Conservation (phyloP, 2,888 invertebrate species). For the Troides helena region DNA sequence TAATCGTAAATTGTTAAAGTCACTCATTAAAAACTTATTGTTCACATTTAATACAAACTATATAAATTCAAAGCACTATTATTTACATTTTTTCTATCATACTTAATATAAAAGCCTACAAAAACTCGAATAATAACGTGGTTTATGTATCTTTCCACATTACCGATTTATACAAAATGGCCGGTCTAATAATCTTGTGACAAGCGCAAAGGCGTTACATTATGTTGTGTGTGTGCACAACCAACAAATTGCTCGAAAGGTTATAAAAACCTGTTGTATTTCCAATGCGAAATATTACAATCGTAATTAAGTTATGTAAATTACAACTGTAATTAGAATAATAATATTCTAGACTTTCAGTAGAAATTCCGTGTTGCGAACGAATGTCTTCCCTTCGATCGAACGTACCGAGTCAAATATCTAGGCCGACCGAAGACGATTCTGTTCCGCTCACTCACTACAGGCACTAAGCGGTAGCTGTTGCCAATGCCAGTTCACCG, state of each 20-base stretch:
- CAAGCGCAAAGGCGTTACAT: constrained; percentile 31
- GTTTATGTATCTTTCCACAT: constrained; percentile 36
- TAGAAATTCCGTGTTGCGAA: constrained; percentile 31
- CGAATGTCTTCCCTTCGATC: too few relatives aligned
- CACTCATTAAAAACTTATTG: background rate
- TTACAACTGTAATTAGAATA: constrained; percentile 47
- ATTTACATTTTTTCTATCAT: background rate
- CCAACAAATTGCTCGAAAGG: constrained; percentile 37
- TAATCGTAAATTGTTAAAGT: background rate
- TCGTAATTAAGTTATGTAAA: constrained; percentile 28
- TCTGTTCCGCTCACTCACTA: constrained; percentile 64
- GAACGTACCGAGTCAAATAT: constrained; percentile 28
- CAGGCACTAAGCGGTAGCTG: constrained; percentile 49
- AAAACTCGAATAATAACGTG: constrained; percentile 1
- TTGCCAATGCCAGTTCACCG: constrained; percentile 59
- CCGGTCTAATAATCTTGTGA: constrained; percentile 53
- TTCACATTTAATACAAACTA: background rate
- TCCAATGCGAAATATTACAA: constrained; percentile 35
- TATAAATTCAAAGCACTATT: background rate
- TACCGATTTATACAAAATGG: constrained; percentile 70
- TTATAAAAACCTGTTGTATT: constrained; percentile 29
- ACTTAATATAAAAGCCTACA: background rate
- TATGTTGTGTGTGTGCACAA: constrained; percentile 37
- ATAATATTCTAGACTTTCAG: constrained; percentile 37
- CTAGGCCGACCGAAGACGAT: constrained; percentile 46